A percentile compares a stretch with the other conserved stretches of the same genome.
Conservation (phyloP, 2,797 vertebrate species). For the Acrossocheilus fasciatus region DNA sequence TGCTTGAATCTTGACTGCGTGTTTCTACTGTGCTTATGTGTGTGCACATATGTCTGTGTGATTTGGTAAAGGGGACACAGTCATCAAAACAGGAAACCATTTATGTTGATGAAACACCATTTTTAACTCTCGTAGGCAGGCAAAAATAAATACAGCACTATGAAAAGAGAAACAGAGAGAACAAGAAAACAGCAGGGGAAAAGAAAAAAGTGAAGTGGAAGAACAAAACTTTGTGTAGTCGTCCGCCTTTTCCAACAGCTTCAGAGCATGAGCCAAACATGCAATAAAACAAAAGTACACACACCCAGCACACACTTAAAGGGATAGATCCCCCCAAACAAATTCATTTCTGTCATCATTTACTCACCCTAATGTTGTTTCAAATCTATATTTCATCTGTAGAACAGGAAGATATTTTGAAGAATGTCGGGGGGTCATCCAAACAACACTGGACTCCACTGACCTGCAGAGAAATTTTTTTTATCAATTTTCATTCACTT, state of each 20-base stretch:
- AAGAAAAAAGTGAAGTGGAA: neutral
- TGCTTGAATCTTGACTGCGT: neutral
- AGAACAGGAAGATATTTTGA: neutral
- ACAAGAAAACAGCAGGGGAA: constrained; percentile 2
- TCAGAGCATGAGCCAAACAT: constrained; percentile 1
- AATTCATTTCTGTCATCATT: neutral
- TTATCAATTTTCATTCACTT: neutral
- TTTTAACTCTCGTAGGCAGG: constrained; percentile 76
- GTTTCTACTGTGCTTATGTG: neutral
- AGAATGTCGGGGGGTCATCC: neutral
- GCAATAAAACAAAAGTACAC: constrained; percentile 11
- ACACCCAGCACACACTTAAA: neutral
- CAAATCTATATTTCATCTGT: neutral
- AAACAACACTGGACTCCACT: neutral
- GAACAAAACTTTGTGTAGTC: constrained; percentile 16
- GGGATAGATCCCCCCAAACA: neutral
- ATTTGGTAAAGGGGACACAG: constrained; percentile 58
- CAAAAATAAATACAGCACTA: constrained; percentile 75
- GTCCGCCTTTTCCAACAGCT: constrained; percentile 9
- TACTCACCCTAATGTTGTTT: neutral
- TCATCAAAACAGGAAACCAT: constrained; percentile 82
- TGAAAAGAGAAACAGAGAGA: constrained; percentile 31
- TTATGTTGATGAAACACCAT: constrained; percentile 80
- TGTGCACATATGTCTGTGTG: neutral
- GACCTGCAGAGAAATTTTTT: neutral